phyloP scores from a whole-genome alignment of 2,888 invertebrate genomes.

The Itoplectis maculator region DNA sequence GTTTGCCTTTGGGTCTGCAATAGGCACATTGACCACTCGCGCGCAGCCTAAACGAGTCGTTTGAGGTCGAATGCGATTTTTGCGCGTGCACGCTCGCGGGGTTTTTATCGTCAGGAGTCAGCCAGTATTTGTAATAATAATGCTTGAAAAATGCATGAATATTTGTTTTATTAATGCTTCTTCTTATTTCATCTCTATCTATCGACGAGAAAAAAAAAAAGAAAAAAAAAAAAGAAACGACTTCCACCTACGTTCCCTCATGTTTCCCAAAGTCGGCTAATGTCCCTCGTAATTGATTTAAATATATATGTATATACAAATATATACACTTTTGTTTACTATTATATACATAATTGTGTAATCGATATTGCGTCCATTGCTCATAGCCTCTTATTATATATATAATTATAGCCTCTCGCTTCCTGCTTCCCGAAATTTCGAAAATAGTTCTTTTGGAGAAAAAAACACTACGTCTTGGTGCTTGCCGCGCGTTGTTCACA shows the following conservation, averaged over 20 bases:
- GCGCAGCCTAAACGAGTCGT: slow-evolving; percentile 73
- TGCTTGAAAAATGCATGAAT: slow-evolving; percentile 94
- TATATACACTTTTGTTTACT: slow-evolving; percentile 59
- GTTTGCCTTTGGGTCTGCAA: background rate
- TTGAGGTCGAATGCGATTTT: slow-evolving; percentile 82
- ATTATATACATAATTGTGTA: slow-evolving; percentile 76
- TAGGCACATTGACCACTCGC: slow-evolving; percentile 28
- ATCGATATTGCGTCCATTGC: slow-evolving; percentile 80
- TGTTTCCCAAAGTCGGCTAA: slow-evolving; percentile 72
- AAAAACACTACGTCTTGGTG: slow-evolving; percentile 65
- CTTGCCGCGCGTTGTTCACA: slow-evolving; percentile 66
- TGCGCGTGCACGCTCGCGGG: slow-evolving; percentile 84
- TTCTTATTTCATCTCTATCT: slow-evolving; percentile 84
- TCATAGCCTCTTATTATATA: slow-evolving; percentile 77
- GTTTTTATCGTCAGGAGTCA: slow-evolving; percentile 84
- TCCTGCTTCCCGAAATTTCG: slow-evolving; percentile 73
- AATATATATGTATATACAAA: slow-evolving; percentile 67
- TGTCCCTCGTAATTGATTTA: slow-evolving; percentile 76
- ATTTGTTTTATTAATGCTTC: slow-evolving; percentile 91
- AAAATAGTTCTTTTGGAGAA: slow-evolving; percentile 58
- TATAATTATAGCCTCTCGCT: slow-evolving; percentile 70
- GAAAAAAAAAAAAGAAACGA: slow-evolving; percentile 47
- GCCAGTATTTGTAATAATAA: slow-evolving; percentile 94
- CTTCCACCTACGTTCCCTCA: slow-evolving; percentile 18
- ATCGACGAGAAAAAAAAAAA: slow-evolving; percentile 72